Base-by-base conservation (phyloP, 2,888 invertebrate genomes). In the Beris morrisii region DNA sequence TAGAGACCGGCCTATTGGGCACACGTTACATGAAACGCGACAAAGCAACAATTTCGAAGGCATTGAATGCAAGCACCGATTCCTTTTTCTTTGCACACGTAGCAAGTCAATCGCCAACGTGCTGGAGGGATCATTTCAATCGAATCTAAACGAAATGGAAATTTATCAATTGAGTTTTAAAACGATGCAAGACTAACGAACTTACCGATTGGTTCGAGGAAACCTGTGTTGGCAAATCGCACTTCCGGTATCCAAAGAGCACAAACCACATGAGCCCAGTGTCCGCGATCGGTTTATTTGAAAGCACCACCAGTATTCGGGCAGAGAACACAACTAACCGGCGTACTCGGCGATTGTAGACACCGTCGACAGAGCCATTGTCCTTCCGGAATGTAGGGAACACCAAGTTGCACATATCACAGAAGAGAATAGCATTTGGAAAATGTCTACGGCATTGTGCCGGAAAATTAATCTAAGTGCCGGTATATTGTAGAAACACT, bases 171-270 rank as follows among this genome's bases (percentile, higher is more conserved):
- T 38, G 54, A 54, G 30, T 44, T 57, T 4, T 28, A 31, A 54
- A 32, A 31, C 1, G 31, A 15, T 53, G 30, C 13, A 56, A 53
- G 22, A 30, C 15, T 22, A 22, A 11, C 1, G 7, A 55, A 75
- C 82, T 79, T 76, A 88, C 88, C 89, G 70, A 99, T 95, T 0
- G 99, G 99, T 80, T 99, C 99, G 72, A 98, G 83, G 76, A 98
- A 97, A 5, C 94, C 97, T 0, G 97, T 97, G 78, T 99, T 99
- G 0, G 97, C 97, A 79, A 99, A 99, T 71, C 95, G 86, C 54
- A 93, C 97, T 86, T 99, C 99, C 2, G 98, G 99, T 74, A 99
- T 96, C 98, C 99, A 99, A 1, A 99, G 84, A 0, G 98, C 98
- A 79, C 99, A 99, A 0, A 97, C 95, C 3, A 99, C 98, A 78